Base-by-base conservation (phyloP, 1,140 invertebrate genomes). In the Drosophila carrolli region DNA sequence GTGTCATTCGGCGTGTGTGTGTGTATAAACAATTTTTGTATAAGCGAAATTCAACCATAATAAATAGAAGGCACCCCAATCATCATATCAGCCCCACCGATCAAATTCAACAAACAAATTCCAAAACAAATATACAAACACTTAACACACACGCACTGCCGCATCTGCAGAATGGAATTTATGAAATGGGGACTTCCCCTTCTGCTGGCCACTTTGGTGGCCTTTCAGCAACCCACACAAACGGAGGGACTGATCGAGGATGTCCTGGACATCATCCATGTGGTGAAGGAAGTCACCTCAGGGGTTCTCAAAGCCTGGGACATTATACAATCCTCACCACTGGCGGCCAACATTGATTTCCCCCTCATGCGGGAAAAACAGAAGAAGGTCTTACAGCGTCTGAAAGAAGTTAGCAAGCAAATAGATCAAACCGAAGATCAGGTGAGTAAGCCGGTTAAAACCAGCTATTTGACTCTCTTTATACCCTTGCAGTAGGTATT, bases 271-370 rank as follows among this genome's bases (percentile, higher is more conserved):
- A 92, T 96, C 0, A 74, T 96, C 1, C 93, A 93, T 70, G 92
- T 95, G 6, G 93, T 94, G 9, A 94, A 94, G 51, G 94, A 95
- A 55, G 93, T 95, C 1, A 91, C 94, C 4, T 93, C 93, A 5
- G 93, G 94, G 1, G 86, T 94, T 9, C 79, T 95, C 0, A 94
- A 94, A 59, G 94, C 94, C 3, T 95, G 95, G 94, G 93, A 95
- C 43, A 77, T 95, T 16, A 93, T 95, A 8, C 93, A 93, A 68
- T 92, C 93, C 7, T 93, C 93, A 9, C 93, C 94, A 10, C 89
- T 93, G 3, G 90, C 92, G 5, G 93, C 94, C 0, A 93, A 93
- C 11, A 93, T 95, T 2, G 94, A 94, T 14, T 92, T 95, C 55
- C 94, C 95, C 1, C 80, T 95, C 19, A 81, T 94, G 27, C 93